Evolutionary conservation across 2,113 vertebrate species (phyloP).

Genomic region (Albula glossodonta): DNA sequence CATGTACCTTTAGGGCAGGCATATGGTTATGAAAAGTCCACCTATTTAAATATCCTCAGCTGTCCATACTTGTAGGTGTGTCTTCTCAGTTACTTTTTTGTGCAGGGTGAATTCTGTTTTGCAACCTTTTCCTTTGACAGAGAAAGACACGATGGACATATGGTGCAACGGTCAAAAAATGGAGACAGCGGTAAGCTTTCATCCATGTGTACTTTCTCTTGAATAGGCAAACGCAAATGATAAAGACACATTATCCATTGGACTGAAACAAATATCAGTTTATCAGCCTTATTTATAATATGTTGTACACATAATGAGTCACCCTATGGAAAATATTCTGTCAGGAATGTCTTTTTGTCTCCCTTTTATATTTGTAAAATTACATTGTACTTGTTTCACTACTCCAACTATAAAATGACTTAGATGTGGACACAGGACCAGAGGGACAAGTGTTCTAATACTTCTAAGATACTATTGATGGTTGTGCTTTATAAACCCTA

Average conservation of each 20-base stretch:
- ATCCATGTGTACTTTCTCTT: not conserved
- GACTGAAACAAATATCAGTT: not conserved
- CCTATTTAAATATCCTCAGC: not conserved
- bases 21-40: not conserved
- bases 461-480: too few relatives aligned
- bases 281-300: too few relatives aligned
- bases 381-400: too few relatives aligned
- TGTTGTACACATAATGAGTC: too few relatives aligned
- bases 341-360: too few relatives aligned
- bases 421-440: too few relatives aligned
- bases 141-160: conserved; percentile 98
- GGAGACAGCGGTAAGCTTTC: conserved; percentile 88
- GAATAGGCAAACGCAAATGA: not conserved
- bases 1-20: too few relatives aligned
- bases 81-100: not conserved
- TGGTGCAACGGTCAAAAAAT: conserved; percentile 96
- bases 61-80: not conserved
- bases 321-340: too few relatives aligned
- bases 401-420: too few relatives aligned
- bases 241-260: not conserved
- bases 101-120: not conserved
- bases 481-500: too few relatives aligned
- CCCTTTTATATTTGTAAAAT: too few relatives aligned
- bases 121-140: conserved; percentile 60
- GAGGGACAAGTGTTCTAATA: too few relatives aligned